These are phyloP conservation scores for Simalia tracyae DNA, from an alignment of 2,797 vertebrate species.

Conservation along the genomic window DNA sequence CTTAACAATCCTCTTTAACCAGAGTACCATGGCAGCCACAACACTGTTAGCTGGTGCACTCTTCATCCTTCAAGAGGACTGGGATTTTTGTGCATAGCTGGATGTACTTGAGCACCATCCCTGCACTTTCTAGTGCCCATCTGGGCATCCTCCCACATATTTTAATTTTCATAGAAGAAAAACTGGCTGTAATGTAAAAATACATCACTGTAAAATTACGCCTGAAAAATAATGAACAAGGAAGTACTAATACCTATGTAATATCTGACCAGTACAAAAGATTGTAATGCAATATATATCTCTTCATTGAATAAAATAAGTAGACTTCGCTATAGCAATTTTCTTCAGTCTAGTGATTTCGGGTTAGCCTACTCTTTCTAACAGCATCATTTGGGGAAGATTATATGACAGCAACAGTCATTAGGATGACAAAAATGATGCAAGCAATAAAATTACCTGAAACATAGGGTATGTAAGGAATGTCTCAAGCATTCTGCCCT, in stretches of 20 bases:
- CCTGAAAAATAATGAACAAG: not conserved
- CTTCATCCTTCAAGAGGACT: not conserved
- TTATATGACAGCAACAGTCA: not conserved
- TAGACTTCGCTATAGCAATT: not conserved
- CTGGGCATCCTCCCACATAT: not conserved
- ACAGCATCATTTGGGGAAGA: not conserved
- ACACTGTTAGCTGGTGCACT: not conserved
- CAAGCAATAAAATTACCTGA: slow-evolving; percentile 75
- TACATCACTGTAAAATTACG: not conserved
- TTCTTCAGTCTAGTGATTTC: not conserved
- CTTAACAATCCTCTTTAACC: not conserved
- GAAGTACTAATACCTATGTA: not conserved
- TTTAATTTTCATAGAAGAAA: not conserved
- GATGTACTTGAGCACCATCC: not conserved
- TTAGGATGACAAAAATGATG: slow-evolving; percentile 8
- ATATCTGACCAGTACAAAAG: not conserved
- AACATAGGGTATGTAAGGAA: slow-evolving; percentile 99
- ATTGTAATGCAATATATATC: not conserved
- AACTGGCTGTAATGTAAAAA: not conserved
- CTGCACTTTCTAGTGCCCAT: not conserved
- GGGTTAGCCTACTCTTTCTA: not conserved
- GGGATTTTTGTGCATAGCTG: not conserved
- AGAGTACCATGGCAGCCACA: not conserved
- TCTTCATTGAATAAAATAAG: not conserved
- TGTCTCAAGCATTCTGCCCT: slow-evolving; percentile 96